Percentiles rank a stretch among this genome's conserved stretches.
phyloP scores from a whole-genome alignment of 2,888 invertebrate species.

The Tachina grossa region DNA sequence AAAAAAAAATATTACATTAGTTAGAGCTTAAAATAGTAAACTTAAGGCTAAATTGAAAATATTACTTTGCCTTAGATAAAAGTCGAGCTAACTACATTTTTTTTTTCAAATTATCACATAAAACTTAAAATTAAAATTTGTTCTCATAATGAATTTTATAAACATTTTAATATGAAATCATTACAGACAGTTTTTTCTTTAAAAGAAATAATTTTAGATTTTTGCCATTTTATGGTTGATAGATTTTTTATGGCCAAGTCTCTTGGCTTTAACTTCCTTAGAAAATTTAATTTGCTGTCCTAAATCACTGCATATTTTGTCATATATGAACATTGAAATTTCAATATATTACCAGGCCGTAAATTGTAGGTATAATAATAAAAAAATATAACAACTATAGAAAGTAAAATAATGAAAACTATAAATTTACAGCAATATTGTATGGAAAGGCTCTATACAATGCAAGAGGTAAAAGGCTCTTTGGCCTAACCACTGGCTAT shows the following conservation, averaged over 20 bases:
- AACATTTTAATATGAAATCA: not conserved
- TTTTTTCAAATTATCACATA: too few relatives aligned
- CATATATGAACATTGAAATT: slow-evolving; percentile 3
- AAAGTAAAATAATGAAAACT: not conserved
- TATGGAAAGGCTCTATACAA: not conserved
- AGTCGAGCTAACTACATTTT: too few relatives aligned
- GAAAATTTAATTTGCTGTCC: slow-evolving; percentile 44
- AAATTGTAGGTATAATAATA: slow-evolving; percentile 9
- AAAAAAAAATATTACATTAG: not conserved
- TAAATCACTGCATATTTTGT: slow-evolving; percentile 40
- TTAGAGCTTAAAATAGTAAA: not conserved
- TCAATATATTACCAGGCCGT: not conserved
- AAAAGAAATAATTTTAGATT: slow-evolving; percentile 30
- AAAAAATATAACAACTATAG: not conserved
- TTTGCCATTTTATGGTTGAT: slow-evolving; percentile 61
- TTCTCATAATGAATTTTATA: too few relatives aligned
- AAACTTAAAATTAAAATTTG: too few relatives aligned
- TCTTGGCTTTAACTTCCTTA: slow-evolving; percentile 13
- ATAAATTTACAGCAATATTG: not conserved
- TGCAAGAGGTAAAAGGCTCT: not conserved
- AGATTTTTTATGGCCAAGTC: slow-evolving; percentile 45
- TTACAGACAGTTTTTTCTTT: not conserved
- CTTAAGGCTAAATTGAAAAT: not conserved
- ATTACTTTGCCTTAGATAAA: too few relatives aligned
- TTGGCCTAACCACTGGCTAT: too few relatives aligned